Conservation (phyloP, 2,888 invertebrate species). For the Argyresthia albistria region DNA sequence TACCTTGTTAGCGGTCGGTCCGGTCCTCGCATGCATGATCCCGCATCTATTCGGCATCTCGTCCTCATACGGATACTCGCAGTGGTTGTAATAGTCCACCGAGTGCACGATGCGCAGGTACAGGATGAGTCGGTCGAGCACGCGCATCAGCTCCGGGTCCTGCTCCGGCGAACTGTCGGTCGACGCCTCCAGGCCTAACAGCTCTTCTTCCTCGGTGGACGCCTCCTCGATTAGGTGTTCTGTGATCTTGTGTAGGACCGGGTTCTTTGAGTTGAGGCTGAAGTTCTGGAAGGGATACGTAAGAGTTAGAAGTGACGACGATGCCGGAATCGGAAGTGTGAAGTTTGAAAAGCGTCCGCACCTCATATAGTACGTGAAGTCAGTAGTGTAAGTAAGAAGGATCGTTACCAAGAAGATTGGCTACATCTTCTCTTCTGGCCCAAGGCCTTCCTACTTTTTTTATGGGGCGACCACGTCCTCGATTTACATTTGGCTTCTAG, state of each 20-base stretch:
- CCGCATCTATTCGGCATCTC: constrained; percentile 99
- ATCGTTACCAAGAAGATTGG: too few relatives aligned
- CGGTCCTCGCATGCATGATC: constrained; percentile 96
- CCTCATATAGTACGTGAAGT: too few relatives aligned
- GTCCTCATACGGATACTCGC: constrained; percentile 99
- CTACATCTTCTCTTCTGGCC: too few relatives aligned
- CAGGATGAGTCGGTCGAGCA: constrained; percentile 85
- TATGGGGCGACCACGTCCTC: too few relatives aligned
- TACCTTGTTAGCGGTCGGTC: constrained; percentile 86
- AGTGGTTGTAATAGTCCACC: constrained; percentile 98
- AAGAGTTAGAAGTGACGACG: too few relatives aligned
- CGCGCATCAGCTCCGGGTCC: constrained; percentile 71
- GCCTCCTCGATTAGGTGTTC: constrained; percentile 99
- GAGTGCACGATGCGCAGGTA: constrained; percentile 98
- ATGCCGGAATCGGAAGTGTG: too few relatives aligned
- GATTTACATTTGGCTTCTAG: too few relatives aligned
- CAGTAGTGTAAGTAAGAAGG: too few relatives aligned
- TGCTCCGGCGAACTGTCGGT: constrained; percentile 30
- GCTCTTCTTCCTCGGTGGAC: constrained; percentile 97
- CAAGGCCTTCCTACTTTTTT: too few relatives aligned
- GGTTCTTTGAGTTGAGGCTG: constrained; percentile 89
- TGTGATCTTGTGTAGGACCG: constrained; percentile 95
- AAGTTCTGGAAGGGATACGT: constrained; percentile 32
- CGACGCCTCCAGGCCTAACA: constrained; percentile 77
- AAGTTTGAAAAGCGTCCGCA: too few relatives aligned